phyloP scores from a whole-genome alignment of 2,113 vertebrate species.

The Labeo catla region DNA sequence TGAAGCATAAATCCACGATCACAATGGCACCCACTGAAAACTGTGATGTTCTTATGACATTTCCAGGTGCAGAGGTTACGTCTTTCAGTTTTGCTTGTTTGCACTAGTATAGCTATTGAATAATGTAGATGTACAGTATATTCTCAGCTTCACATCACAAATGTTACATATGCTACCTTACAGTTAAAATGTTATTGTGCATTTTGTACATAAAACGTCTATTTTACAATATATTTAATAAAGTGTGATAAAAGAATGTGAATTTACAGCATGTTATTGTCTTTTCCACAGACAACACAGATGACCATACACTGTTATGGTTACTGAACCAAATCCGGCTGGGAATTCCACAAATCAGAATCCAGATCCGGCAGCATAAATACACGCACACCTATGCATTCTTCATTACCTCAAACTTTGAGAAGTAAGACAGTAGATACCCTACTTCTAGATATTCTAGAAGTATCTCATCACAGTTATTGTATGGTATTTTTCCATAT shows the following conservation, averaged over 20 bases:
- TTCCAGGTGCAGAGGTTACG: conserved; percentile 79
- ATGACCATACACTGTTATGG: conserved; percentile 96
- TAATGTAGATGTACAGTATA: background rate
- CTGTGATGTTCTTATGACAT: conserved; percentile 97
- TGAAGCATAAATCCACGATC: conserved; percentile 98
- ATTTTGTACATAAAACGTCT: background rate
- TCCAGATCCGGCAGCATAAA: conserved; percentile 95
- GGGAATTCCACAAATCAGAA: conserved; percentile 95
- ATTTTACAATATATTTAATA: background rate
- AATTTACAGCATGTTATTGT: conserved; percentile 3
- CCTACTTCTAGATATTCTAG: background rate
- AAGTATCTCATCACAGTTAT: background rate
- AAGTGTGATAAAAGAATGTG: background rate
- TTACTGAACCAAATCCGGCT: conserved; percentile 95
- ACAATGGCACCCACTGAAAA: conserved; percentile 97
- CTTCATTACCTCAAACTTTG: conserved; percentile 95
- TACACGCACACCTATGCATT: conserved; percentile 90
- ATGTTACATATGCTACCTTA: background rate
- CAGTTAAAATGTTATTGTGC: background rate
- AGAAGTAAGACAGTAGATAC: conserved; percentile 80
- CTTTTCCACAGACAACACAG: conserved; percentile 82
- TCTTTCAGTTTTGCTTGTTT: background rate
- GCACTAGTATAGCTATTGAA: background rate
- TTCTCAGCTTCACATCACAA: background rate
- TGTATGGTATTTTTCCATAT: background rate